phyloP scores from a whole-genome alignment of 2,888 invertebrate genomes.

The Lithophane socia region DNA sequence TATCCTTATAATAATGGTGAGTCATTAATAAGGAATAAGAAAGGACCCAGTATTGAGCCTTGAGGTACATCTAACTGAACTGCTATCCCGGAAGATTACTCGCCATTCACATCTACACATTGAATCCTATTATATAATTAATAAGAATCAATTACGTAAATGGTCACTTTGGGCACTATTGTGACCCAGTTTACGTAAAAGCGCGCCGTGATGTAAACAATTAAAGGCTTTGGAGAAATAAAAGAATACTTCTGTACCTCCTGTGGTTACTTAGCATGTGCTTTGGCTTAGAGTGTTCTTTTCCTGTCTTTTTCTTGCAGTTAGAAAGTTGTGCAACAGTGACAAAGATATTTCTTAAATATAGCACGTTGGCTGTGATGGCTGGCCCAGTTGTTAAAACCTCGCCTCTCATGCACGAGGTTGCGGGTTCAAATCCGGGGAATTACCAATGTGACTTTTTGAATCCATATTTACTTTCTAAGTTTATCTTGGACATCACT shows the following conservation, averaged over 20 bases:
- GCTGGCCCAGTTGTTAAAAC: background rate
- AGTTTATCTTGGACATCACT: no score
- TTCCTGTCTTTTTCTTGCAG: background rate
- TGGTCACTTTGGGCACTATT: background rate
- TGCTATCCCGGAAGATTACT: background rate
- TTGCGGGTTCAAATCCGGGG: background rate
- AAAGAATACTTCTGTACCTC: background rate
- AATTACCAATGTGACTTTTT: background rate
- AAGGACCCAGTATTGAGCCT: conserved; percentile 11
- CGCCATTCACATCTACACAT: background rate
- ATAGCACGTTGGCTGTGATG: background rate
- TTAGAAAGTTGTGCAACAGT: background rate
- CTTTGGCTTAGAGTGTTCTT: background rate
- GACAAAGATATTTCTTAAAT: background rate
- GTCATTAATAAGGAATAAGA: conserved; percentile 6
- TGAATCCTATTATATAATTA: background rate
- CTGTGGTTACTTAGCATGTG: background rate
- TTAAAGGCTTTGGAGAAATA: conserved; percentile 9
- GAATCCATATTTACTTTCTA: background rate
- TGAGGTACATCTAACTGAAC: background rate
- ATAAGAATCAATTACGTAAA: background rate
- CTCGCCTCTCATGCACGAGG: no score
- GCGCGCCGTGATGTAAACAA: background rate
- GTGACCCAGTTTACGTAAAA: background rate
- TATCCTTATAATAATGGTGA: background rate